Base-by-base conservation (phyloP, 2,888 invertebrate genomes). In the Therioaphis trifolii region DNA sequence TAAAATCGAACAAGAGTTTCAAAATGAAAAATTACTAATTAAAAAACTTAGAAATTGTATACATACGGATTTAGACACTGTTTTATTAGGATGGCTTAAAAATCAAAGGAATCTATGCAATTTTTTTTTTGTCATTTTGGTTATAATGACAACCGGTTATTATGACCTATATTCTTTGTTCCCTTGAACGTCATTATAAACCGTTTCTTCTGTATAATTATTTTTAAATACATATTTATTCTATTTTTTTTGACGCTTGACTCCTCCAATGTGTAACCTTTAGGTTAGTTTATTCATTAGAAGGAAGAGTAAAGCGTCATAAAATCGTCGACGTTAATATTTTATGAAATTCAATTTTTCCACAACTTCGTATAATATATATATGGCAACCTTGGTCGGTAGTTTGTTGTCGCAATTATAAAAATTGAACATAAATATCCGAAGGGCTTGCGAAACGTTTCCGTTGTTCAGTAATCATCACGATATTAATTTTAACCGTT, bases 311-410 rank as follows among this genome's bases (percentile, higher is more conserved):
- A 58, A 79, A 79, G 35, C 35, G 21, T 68, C 63, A 66, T 66
- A 78, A 78, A 76, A 66, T 49, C 21, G 14, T 29, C 14, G 21
- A 66, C 66, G 66, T 66, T 66, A 77, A 77, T 78, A 78, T 78
- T 78, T 78, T 78, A 78, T 52, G 52, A 66, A 12, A n/a, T 12
- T 69, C 27, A 24, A 43, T 68, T 78, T 55, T 52, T 24, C 15
- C 35, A 4, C 18, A 5, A 18, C 9, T 66, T n/a, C n/a, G n/a
- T n/a, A n/a, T n/a, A n/a, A n/a, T n/a, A n/a, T n/a, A n/a, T n/a
- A n/a, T n/a, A n/a, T n/a, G n/a, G n/a, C 66, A 43, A 61, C 75
- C 24, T 46, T 63, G 2, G 12, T 35, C 1, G 24, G 11, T 46
- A 35, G 24, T 24, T 61, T 21, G 1, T 24, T 49, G 24, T 35